Conservation (phyloP, 2,113 vertebrate genomes). For the Sorex fumeus region DNA sequence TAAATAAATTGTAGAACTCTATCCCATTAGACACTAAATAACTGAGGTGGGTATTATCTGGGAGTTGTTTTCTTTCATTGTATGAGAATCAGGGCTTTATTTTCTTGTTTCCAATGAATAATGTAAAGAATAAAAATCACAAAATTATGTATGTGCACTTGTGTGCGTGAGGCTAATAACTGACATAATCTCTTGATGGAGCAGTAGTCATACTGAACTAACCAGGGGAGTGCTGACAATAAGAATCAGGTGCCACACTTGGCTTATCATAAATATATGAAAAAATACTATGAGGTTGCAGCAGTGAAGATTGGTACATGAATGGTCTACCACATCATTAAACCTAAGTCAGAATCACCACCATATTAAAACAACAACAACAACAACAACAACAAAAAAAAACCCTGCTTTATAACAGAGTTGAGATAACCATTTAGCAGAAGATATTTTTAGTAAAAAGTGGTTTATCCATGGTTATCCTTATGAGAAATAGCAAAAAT, state of each 20-base stretch:
- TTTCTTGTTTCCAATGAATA: slow-evolving; percentile 20
- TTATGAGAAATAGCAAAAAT: background rate
- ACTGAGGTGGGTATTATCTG: background rate
- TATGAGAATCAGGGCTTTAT: slow-evolving; percentile 43
- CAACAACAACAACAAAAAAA: no score
- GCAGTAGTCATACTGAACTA: background rate
- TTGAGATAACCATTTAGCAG: background rate
- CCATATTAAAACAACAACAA: slow-evolving; percentile 22
- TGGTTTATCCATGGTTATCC: background rate
- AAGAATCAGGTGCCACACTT: slow-evolving; percentile 15
- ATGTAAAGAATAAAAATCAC: background rate
- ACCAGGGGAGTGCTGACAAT: background rate
- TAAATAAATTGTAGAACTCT: slow-evolving; percentile 33
- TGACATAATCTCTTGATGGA: background rate
- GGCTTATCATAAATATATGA: no score
- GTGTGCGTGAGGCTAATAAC: background rate
- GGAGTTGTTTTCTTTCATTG: background rate
- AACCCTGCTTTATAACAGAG: slow-evolving; percentile 29
- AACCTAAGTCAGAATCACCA: background rate
- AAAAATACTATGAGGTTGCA: background rate
- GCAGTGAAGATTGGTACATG: background rate
- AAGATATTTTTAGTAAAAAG: slow-evolving; percentile 16
- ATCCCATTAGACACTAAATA: background rate
- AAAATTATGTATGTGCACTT: background rate
- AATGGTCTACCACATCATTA: background rate